Base-by-base conservation (phyloP, 2,797 vertebrate species). In the Periophthalmus magnuspinnatus region DNA sequence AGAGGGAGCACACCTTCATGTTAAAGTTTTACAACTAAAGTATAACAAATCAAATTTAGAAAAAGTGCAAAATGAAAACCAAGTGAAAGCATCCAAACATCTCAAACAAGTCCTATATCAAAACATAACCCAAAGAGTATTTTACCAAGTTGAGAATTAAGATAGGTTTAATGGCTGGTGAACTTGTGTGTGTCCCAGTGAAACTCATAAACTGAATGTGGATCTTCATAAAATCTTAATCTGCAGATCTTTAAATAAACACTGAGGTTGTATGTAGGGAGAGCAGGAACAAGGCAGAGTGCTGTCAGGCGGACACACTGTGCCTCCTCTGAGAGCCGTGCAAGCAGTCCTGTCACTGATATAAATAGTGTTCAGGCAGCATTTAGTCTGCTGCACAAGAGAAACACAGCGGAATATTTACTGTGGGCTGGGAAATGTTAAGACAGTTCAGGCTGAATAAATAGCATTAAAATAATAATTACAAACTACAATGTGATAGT, bases 141-240 rank as follows among this genome's bases (percentile, higher is more conserved):
- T 34, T 34, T 34, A 19, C 5, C 5, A 36, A 22, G 41, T 28
- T 16, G n/a, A 6, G 32, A 61, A 61, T 61, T 38, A 61, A 65
- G 24, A 71, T 77, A 78, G 81, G 80, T 87, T 83, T 77, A 61
- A 89, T 85, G 82, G 80, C 78, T 81, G 71, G 32, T 89, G 87
- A 90, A 84, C 85, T 91, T 78, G 75, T 85, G 84, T 70, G 79
- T 88, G 84, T 86, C 88, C 88, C 90, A 91, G 90, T 90, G 93
- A 92, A 93, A 89, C 76, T 79, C 88, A 88, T 68, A 7, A 81
- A 83, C 74, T 83, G 94, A 91, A 93, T 93, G 81, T 82, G 89
- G 91, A 94, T 91, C 93, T 85, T 89, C 93, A 94, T 93, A 90
- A 95, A 95, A 95, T 83, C 90, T 91, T 95, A 94, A 93, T 92